Conservation (phyloP, 2,113 vertebrate species). For the Eulacestoma nigropectus region DNA sequence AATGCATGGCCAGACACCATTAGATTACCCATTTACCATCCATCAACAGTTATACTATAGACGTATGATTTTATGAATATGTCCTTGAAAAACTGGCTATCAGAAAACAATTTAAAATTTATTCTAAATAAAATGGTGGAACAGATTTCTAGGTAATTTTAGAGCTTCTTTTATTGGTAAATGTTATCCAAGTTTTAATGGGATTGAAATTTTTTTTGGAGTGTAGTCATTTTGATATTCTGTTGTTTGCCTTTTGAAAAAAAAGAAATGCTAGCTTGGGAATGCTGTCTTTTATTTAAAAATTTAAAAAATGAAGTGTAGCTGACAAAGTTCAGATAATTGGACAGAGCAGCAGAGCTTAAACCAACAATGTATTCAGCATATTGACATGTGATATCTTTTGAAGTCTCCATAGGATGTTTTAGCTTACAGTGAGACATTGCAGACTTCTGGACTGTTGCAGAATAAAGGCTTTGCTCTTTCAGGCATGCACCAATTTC, state of each 20-base stretch:
- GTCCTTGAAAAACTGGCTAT: neutral
- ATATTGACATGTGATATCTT: slow-evolving; percentile 10
- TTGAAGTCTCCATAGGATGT: slow-evolving; percentile 27
- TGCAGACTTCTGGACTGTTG: neutral
- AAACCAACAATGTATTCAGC: slow-evolving; percentile 19
- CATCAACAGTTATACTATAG: neutral
- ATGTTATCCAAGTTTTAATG: neutral
- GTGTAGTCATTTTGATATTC: neutral
- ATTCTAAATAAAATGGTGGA: neutral
- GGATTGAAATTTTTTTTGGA: neutral
- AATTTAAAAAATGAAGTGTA: neutral
- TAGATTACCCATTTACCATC: neutral
- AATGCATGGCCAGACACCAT: neutral
- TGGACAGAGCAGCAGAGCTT: slow-evolving; percentile 12
- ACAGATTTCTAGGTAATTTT: neutral
- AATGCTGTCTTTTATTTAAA: slow-evolving; percentile 11
- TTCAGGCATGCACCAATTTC: neutral
- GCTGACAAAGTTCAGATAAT: slow-evolving; percentile 46
- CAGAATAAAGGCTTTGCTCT: neutral
- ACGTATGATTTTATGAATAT: neutral
- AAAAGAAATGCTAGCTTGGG: neutral
- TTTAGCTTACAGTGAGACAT: neutral
- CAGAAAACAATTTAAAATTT: neutral
- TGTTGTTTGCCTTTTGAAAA: neutral
- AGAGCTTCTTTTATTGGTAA: neutral